Conservation (phyloP, 2,888 invertebrate species). For the Hofmannophila pseudospretella region DNA sequence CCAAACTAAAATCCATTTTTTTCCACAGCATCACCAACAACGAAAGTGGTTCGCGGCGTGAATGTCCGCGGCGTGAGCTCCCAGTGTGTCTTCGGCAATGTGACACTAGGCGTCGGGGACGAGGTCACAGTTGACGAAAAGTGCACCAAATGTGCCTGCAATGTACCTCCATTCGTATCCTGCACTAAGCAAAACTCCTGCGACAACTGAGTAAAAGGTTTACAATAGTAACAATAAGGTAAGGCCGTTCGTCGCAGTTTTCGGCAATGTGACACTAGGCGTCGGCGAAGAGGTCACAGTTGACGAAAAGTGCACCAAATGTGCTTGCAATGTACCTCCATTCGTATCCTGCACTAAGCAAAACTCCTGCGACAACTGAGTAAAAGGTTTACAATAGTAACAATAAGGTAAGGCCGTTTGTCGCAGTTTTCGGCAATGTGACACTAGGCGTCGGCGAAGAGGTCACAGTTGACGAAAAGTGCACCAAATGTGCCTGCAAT, state of each 20-base stretch:
- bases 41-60: constrained; percentile 47
- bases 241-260: too few species aligned
- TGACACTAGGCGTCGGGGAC: constrained; percentile 60
- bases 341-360: constrained; percentile 58
- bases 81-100: constrained; percentile 60
- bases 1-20: too few species aligned
- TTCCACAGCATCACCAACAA: constrained; percentile 15
- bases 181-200: constrained; percentile 48
- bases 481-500: constrained; percentile 57
- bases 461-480: constrained; percentile 50
- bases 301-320: constrained; percentile 55
- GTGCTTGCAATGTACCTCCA: constrained; percentile 62
- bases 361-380: constrained; percentile 24
- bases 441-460: constrained; percentile 63
- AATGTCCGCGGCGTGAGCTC: constrained; percentile 45
- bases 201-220: too few species aligned
- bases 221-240: too few species aligned
- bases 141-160: constrained; percentile 60
- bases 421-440: constrained; percentile 57
- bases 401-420: too few species aligned
- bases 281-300: constrained; percentile 63
- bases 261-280: constrained; percentile 56
- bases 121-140: constrained; percentile 51
- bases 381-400: too few species aligned
- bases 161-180: constrained; percentile 63